phyloP scores from a whole-genome alignment of 2,888 invertebrate genomes.

The Clunio marinus region DNA sequence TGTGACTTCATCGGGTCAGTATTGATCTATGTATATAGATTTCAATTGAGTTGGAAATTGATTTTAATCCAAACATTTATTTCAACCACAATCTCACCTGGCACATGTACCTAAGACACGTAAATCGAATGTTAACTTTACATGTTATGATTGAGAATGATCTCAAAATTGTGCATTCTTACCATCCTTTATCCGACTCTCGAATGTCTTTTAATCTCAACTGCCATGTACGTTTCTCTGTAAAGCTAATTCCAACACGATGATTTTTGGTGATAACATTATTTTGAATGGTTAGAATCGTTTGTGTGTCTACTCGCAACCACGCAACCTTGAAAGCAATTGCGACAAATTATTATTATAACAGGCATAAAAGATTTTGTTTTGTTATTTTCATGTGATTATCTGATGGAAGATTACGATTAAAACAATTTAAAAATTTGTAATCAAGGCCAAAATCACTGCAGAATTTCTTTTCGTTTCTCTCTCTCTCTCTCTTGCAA shows the following conservation, averaged over 20 bases:
- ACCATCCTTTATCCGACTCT: constrained; percentile 82
- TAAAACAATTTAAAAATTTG: no score
- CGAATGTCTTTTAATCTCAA: constrained; percentile 73
- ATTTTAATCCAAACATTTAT: background rate
- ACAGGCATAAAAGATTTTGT: no score
- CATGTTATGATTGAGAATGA: no score
- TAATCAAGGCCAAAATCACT: no score
- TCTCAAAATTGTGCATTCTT: no score
- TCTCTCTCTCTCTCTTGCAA: no score
- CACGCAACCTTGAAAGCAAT: constrained; percentile 69
- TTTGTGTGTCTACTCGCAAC: constrained; percentile 86
- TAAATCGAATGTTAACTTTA: no score
- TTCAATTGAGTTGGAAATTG: background rate
- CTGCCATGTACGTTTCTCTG: constrained; percentile 81
- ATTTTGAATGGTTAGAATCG: constrained; percentile 82
- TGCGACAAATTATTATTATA: background rate
- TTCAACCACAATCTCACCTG: constrained; percentile 9
- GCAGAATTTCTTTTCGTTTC: no score
- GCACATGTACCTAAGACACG: constrained; percentile 25
- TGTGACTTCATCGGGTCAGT: constrained; percentile 92
- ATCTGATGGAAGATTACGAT: no score
- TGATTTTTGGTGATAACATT: constrained; percentile 88
- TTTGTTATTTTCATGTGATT: no score
- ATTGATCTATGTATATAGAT: constrained; percentile 75
- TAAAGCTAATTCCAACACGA: constrained; percentile 77